Evolutionary conservation across 2,888 invertebrate genomes (phyloP), one percentile per base, ranked within the genome.

Genomic region (Heliconius hortense): DNA sequence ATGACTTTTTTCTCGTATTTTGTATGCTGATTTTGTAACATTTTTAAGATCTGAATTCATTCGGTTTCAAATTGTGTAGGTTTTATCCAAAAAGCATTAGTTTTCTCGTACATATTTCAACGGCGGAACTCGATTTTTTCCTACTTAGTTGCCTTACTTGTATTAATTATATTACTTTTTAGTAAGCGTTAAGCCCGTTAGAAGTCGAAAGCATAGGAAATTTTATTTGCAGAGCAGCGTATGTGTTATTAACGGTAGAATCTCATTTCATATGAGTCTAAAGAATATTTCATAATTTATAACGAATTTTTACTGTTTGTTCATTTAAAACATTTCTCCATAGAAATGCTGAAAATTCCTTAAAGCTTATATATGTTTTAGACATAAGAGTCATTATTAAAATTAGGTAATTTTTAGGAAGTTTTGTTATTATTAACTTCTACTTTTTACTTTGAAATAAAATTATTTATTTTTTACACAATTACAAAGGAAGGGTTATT

Each of bases 121-220:
- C 60, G 60, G 24, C 39, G 21, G 18, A 24, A n/a, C 35, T 56
- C 53, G 8, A 39, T 71, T 71, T 71, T 60, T 35, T 71, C 24
- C 8, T 60, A 24, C 18, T 10, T 35, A 59, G 15, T 35, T 39
- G 15, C 31, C 35, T 59, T 71, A 35, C 11, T 71, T 39, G 26
- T 39, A 39, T 71, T 71, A 71, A 71, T 71, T 59, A 71, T 71
- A 71, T 71, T 71, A 71, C 60, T 21, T 71, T 71, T 71, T 71
- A 24, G 35, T 59, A 18, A 70, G 43, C 71, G 66, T 60, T 68
- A 74, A 69, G 73, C 76, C 63, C 78, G 76, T 78, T 77, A 80
- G 71, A 67, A 77, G 73, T 76, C 76, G 76, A 79, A 79, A 76
- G 78, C 62, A 66, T 76, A 77, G 71, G 76, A 74, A 75, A 79